Percentiles rank a stretch among this genome's conserved stretches.
Conservation (phyloP, 2,888 invertebrate species). For the Copidosoma aretas region DNA sequence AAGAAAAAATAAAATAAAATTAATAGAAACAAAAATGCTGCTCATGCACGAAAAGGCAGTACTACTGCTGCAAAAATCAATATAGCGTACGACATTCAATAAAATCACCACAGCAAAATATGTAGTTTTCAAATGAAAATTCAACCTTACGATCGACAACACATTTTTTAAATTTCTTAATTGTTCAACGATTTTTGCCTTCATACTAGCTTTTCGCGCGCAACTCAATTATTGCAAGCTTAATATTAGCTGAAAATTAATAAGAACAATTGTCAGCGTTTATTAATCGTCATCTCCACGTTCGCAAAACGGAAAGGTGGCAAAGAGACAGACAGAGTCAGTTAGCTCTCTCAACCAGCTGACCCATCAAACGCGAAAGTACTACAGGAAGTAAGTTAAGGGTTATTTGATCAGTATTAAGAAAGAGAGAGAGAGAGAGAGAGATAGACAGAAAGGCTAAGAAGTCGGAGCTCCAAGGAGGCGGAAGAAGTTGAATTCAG, state of each 20-base stretch:
- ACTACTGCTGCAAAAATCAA: slow-evolving; percentile 6
- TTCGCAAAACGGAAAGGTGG: slow-evolving; percentile 41
- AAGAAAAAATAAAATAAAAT: too few species aligned
- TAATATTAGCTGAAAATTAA: slow-evolving; percentile 48
- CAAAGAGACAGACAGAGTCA: slow-evolving; percentile 23
- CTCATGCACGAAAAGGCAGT: slow-evolving; percentile 39
- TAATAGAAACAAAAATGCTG: slow-evolving; percentile 43
- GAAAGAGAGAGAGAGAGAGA: slow-evolving; percentile 17
- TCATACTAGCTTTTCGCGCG: slow-evolving; percentile 38
- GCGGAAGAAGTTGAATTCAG: slow-evolving; percentile 3
- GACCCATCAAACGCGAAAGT: slow-evolving; percentile 37
- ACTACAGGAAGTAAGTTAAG: slow-evolving; percentile 34
- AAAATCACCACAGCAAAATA: neutral
- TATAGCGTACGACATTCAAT: neutral
- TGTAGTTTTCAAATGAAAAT: neutral
- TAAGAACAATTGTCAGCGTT: slow-evolving; percentile 42
- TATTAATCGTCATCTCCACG: slow-evolving; percentile 42
- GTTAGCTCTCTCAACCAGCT: slow-evolving; percentile 24
- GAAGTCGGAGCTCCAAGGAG: slow-evolving; percentile 12
- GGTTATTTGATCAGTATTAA: slow-evolving; percentile 27
- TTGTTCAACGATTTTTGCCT: neutral
- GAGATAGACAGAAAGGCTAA: too few species aligned
- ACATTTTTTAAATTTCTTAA: neutral
- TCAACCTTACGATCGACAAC: neutral
- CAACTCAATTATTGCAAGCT: slow-evolving; percentile 45